Percentiles rank a stretch among this genome's conserved stretches.
Evolutionary conservation across 1,140 invertebrate species (phyloP).

Genomic region (Hylyphantes graminicola): DNA sequence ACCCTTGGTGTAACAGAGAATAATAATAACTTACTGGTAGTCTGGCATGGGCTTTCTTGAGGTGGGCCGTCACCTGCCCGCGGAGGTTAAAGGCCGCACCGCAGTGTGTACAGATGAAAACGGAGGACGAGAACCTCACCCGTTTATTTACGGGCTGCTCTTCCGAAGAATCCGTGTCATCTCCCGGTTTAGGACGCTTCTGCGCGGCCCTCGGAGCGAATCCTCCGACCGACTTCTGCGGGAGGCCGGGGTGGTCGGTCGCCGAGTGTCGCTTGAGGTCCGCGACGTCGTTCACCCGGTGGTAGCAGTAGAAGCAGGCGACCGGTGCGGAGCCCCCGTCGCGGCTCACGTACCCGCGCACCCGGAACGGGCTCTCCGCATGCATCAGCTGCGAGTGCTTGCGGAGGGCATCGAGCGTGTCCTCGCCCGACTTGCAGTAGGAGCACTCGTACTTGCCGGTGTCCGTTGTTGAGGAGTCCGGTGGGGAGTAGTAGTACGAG

Average conservation of each 20-base stretch:
- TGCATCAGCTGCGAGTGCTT: constrained; percentile 43
- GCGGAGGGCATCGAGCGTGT: constrained; percentile 11
- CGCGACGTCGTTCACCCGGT: not conserved
- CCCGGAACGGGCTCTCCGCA: constrained; percentile 32
- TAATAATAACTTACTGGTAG: not conserved
- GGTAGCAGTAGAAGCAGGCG: constrained; percentile 34
- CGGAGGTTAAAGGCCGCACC: constrained; percentile 7
- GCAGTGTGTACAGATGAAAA: constrained; percentile 30
- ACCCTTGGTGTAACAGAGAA: too few relatives aligned
- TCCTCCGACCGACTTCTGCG: constrained; percentile 3
- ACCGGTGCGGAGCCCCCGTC: not conserved
- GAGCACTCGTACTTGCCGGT: constrained; percentile 44
- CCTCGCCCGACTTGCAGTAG: constrained; percentile 45
- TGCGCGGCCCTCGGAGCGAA: not conserved
- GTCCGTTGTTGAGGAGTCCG: not conserved
- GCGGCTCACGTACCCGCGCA: constrained; percentile 4
- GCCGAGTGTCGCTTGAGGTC: constrained; percentile 14
- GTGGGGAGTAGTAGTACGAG: constrained; percentile 34
- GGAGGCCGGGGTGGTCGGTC: constrained; percentile 6
- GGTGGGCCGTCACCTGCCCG: constrained; percentile 15
- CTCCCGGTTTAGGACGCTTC: not conserved
- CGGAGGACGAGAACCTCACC: not conserved
- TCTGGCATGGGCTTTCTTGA: constrained; percentile 6
- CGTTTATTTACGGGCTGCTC: not conserved
- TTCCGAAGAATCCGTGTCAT: not conserved